Evolutionary conservation across 2,888 invertebrate species (phyloP).

Genomic region (Cancer borealis): DNA sequence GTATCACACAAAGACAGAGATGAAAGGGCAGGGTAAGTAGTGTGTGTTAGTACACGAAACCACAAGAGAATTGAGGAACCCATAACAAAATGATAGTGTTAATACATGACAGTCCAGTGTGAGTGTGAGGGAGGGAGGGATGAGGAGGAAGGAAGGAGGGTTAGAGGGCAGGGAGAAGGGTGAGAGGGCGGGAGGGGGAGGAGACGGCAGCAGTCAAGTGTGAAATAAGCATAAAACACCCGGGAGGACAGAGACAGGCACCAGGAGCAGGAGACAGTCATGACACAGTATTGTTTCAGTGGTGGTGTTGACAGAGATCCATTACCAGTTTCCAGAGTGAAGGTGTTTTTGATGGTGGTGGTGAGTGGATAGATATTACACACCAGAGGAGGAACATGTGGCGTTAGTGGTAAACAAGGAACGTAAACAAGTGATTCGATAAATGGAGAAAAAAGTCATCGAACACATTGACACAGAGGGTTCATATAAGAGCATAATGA

Average conservation of each 20-base stretch:
- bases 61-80: slow-evolving; percentile 51
- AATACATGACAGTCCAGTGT: background rate
- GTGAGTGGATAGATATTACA: slow-evolving; percentile 70
- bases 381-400: slow-evolving; percentile 66
- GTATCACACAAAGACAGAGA: slow-evolving; percentile 56
- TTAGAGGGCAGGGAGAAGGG: slow-evolving; percentile 4
- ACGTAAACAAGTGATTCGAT: slow-evolving; percentile 69
- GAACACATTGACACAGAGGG: slow-evolving; percentile 64
- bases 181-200: slow-evolving; percentile 11
- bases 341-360: slow-evolving; percentile 63
- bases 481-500: slow-evolving; percentile 74
- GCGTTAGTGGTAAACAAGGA: slow-evolving; percentile 63
- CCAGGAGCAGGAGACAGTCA: slow-evolving; percentile 68
- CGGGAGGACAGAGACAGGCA: slow-evolving; percentile 72
- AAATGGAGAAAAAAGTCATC: slow-evolving; percentile 49
- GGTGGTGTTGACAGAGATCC: slow-evolving; percentile 49
- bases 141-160: background rate
- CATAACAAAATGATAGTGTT: background rate
- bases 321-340: slow-evolving; percentile 67
- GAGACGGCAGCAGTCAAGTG: slow-evolving; percentile 72
- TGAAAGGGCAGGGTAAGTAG: slow-evolving; percentile 58
- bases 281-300: slow-evolving; percentile 73
- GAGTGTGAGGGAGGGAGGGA: background rate
- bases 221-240: slow-evolving; percentile 67
- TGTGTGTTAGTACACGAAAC: slow-evolving; percentile 46